phyloP scores from a whole-genome alignment of 1,140 invertebrate species.

The Choristoneura fumiferana region DNA sequence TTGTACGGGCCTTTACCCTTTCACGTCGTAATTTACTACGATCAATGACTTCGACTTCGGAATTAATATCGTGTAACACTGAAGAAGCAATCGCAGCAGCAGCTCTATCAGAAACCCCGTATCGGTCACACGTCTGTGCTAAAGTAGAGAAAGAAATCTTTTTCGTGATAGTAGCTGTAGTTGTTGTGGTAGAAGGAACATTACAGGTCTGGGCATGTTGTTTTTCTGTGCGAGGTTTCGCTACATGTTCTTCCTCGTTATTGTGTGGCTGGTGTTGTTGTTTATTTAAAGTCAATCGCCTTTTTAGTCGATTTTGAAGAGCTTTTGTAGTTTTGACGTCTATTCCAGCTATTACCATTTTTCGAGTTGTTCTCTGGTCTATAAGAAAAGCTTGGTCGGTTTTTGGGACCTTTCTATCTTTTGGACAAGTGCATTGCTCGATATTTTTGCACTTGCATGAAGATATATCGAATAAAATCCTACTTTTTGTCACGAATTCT shows the following conservation, averaged over 20 bases:
- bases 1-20: neutral
- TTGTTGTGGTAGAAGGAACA: too few relatives aligned
- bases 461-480: too few relatives aligned
- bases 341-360: neutral
- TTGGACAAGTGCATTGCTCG: neutral
- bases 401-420: neutral
- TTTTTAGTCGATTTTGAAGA: neutral
- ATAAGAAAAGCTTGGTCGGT: neutral
- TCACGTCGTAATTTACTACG: neutral
- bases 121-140: neutral
- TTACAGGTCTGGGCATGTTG: too few relatives aligned
- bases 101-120: conserved; percentile 3
- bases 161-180: too few relatives aligned
- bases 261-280: too few relatives aligned
- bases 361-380: neutral
- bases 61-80: neutral
- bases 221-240: too few relatives aligned
- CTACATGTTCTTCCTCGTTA: too few relatives aligned
- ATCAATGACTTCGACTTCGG: conserved; percentile 4
- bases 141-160: neutral
- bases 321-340: neutral
- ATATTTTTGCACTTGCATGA: conserved; percentile 1
- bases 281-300: neutral
- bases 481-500: neutral
- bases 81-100: neutral